phyloP scores from a whole-genome alignment of 64 coral and sea anemone genomes.

The Dendronephthya gigantea region DNA sequence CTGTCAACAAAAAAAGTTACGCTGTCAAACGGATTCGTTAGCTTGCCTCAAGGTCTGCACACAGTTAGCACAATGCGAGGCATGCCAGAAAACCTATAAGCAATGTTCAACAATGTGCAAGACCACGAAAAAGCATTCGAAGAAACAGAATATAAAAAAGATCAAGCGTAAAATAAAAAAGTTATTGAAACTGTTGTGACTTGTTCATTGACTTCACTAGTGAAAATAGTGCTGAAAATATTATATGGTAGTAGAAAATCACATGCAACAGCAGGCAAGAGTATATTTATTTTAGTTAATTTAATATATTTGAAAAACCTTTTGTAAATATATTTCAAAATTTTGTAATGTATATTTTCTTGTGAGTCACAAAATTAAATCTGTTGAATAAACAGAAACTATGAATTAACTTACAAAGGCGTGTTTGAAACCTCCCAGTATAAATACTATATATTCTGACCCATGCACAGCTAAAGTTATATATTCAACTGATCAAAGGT shows the following conservation, averaged over 20 bases:
- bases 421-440: too few relatives aligned
- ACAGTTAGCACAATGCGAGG: not conserved
- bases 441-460: too few relatives aligned
- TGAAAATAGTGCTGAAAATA: too few relatives aligned
- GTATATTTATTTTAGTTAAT: not conserved
- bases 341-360: too few relatives aligned
- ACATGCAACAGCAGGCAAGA: too few relatives aligned
- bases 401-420: too few relatives aligned
- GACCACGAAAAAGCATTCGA: not conserved
- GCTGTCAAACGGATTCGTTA: not conserved
- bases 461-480: too few relatives aligned
- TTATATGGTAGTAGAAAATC: too few relatives aligned
- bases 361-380: too few relatives aligned
- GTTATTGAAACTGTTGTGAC: not conserved
- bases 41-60: not conserved
- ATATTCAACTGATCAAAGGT: too few relatives aligned
- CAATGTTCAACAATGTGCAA: not conserved
- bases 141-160: not conserved
- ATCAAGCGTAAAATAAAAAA: not conserved
- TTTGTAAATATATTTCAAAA: not conserved
- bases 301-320: not conserved
- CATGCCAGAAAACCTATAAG: not conserved
- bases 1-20: not conserved
- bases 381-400: too few relatives aligned
- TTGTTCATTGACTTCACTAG: not conserved